These are phyloP conservation scores for Tortricodes alternella DNA, from an alignment of 2,888 invertebrate genomes.

Conservation along the genomic window DNA sequence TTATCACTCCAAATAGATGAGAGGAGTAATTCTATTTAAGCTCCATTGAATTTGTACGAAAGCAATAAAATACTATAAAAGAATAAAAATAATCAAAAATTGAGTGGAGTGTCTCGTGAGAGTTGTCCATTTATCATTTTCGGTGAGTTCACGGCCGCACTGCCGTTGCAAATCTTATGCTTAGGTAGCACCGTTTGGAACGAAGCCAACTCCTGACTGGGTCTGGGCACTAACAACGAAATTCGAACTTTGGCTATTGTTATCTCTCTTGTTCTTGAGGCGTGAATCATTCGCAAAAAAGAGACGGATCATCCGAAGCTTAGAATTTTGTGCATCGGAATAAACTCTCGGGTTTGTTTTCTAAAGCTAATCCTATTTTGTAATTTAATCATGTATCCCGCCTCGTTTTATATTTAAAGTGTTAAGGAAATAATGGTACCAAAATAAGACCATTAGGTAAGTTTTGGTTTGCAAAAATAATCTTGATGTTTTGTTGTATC, in stretches of 20 bases:
- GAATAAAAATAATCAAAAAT: conserved; percentile 2
- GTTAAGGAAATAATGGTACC: too few relatives aligned
- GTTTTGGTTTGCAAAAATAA: too few relatives aligned
- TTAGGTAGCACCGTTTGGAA: conserved; percentile 41
- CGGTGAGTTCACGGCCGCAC: conserved; percentile 21
- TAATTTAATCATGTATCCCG: conserved; percentile 18
- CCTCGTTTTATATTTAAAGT: too few relatives aligned
- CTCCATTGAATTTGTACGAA: conserved; percentile 1
- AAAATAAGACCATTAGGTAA: too few relatives aligned
- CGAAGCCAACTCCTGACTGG: conserved; percentile 32
- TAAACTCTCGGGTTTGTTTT: conserved; percentile 29
- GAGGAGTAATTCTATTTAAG: neutral
- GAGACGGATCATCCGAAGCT: too few relatives aligned
- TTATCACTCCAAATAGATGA: too few relatives aligned
- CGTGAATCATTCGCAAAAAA: too few relatives aligned
- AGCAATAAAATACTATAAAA: neutral
- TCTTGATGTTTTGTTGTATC: too few relatives aligned
- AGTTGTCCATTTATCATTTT: conserved; percentile 22
- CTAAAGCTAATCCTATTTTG: conserved; percentile 21
- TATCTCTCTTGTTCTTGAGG: too few relatives aligned
- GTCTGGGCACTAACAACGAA: too few relatives aligned
- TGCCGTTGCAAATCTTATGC: conserved; percentile 39
- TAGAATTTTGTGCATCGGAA: too few relatives aligned
- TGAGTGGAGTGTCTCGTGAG: conserved; percentile 4
- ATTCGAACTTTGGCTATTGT: too few relatives aligned